Base-by-base conservation (phyloP, 92 coral and sea anemone genomes). In the Blastomussa wellsi region DNA sequence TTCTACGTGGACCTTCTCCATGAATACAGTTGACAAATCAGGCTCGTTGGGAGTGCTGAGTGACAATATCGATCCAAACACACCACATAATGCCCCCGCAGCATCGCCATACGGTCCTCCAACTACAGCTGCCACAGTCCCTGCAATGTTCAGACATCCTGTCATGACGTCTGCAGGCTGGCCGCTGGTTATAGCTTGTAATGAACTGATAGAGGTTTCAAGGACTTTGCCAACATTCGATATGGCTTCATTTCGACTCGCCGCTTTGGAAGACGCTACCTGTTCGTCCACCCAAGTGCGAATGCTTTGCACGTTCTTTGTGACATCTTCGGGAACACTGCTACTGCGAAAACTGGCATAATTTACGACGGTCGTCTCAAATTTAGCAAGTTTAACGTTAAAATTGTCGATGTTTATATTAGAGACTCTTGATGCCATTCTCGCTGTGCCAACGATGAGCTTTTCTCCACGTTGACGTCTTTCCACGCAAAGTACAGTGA, bases 81-180 rank as follows among this genome's bases (percentile, higher is more conserved):
- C 36, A 24, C 77, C 42, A 48, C 77, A 74, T 0, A 71, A 28
- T 12, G 78, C 70, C 1, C 52, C 69, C 1, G 79, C 80, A 74
- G 72, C 87, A 52, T 37, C 79, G 5, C 87, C 87, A n/a, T 28
- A 47, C 67, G 81, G 87, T 59, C 87, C 79, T 26, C 87, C 87
- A 9, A 57, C 79, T 39, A 74, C 26, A 72, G 24, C 72, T 19
- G 68, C 73, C n/a, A 83, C 68, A 36, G 59, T 47, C 14, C 52
- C 47, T 49, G 71, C 72, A 51, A 83, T 83, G 26, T 64, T 74
- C 32, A 83, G 55, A 36, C 87, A 71, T 83, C 80, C 72, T 83
- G 29, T 73, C 79, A 83, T 83, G 29, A 73, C 48, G 10, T 72
- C 47, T 10, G 26, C 52, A 29, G 80, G 87, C 19, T 72, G 13